A percentile compares a stretch with the other conserved stretches of the same genome.
Conservation (phyloP, 2,797 vertebrate genomes). For the Linurgus olivaceus region DNA sequence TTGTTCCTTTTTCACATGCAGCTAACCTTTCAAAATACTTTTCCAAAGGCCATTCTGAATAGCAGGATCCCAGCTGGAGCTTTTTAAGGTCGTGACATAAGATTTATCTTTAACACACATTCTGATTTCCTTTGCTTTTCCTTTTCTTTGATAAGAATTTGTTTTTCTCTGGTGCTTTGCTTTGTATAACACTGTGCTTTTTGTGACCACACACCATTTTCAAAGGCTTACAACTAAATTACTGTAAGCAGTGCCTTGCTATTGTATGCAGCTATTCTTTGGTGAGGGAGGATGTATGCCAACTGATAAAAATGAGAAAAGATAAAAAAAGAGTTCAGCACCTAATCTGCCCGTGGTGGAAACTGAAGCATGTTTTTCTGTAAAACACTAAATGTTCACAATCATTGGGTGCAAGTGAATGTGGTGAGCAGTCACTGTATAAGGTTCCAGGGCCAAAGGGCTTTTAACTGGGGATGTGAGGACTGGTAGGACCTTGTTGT, state of each 20-base stretch:
- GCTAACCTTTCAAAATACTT: constrained; percentile 34
- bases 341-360: not conserved
- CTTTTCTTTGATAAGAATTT: constrained; percentile 35
- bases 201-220: not conserved
- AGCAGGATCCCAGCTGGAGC: not conserved
- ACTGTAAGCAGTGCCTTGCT: not conserved
- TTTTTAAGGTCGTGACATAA: not conserved
- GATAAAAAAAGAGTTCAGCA: not conserved
- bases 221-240: not conserved
- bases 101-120: constrained; percentile 47
- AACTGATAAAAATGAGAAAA: not conserved
- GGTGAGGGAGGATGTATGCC: not conserved
- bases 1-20: constrained; percentile 1
- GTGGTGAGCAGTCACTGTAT: not conserved
- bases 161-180: not conserved
- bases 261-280: not conserved
- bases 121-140: constrained; percentile 37
- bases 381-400: not conserved
- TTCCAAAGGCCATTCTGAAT: constrained; percentile 28
- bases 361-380: not conserved
- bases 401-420: not conserved
- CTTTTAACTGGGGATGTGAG: not conserved
- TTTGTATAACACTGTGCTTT: not conserved
- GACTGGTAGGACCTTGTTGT: not conserved
- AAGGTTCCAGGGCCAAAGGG: not conserved